Evolutionary conservation across 2,888 invertebrate species (phyloP), one percentile per base, ranked within the genome.

Genomic region (Dryadula phaetusa): DNA sequence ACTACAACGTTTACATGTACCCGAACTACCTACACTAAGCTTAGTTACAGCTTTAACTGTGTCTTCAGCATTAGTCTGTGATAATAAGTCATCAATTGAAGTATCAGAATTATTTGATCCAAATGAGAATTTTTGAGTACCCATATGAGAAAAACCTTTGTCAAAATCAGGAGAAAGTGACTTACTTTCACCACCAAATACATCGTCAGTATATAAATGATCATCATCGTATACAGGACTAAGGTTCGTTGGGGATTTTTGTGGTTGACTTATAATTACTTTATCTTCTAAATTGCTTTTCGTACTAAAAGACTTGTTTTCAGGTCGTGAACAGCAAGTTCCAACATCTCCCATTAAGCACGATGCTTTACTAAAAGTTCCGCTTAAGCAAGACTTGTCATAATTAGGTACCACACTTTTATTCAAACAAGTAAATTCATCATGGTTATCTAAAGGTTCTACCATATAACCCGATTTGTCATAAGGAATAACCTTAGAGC

Each of bases 51-150:
- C 90, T 6, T 94, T 92, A 42, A 92, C 87, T 37, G 94, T 93
- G 62, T 95, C 94, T 52, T 94, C 95, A 37, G 93, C 87, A 77
- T 93, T 94, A 0, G 94, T 94, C 70, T 92, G 90, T 2, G 94
- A 94, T 0, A 94, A 77, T 65, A 94, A 89, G 78, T 95, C 95
- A 76, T 95, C 95, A 54, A 94, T 93, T 4, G 94, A 94, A 0
- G 94, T 94, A 76, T 95, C 95, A 0, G 95, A 95, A 80, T 94
- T 95, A 74, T 94, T 94, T 0, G 95, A 95, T 0, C 94, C 94
- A 62, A 86, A 90, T 0, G 93, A 93, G 80, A 89, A 87, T 74
- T 93, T 93, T 37, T 90, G 89, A 3, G 84, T 82, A 34, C 88
- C 85, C 40, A 86, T 75, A 69, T 89, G 89, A 16, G 89, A 88